Percentiles rank a stretch among this genome's conserved stretches.
Evolutionary conservation across 2,113 vertebrate genomes (phyloP).

Genomic region (Mesoclemmys tuberculata): DNA sequence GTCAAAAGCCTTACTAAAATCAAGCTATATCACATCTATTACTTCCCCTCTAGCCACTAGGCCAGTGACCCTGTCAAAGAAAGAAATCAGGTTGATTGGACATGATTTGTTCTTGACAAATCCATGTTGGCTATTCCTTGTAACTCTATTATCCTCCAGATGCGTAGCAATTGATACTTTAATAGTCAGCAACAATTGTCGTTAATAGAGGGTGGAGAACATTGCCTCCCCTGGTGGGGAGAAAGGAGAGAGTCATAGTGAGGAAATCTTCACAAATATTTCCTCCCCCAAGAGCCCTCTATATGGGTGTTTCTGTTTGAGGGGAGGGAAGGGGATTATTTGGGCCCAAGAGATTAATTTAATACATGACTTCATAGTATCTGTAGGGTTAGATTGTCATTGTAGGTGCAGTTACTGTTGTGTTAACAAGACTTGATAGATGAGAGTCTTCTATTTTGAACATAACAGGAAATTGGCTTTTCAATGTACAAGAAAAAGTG

Average conservation of each 20-base stretch:
- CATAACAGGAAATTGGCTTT: too few relatives aligned
- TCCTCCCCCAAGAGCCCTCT: background rate
- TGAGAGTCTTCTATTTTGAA: background rate
- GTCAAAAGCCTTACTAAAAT: too few relatives aligned
- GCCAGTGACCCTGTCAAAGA: too few relatives aligned
- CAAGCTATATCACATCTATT: too few relatives aligned
- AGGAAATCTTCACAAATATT: background rate
- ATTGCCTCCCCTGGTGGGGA: background rate
- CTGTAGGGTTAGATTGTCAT: background rate
- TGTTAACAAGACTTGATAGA: background rate
- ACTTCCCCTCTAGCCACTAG: too few relatives aligned
- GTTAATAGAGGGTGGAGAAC: background rate
- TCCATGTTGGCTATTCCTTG: too few relatives aligned
- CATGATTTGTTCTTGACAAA: too few relatives aligned
- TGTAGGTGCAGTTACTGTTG: background rate
- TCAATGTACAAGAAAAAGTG: accelerated
- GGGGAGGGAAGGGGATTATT: background rate
- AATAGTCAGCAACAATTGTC: background rate
- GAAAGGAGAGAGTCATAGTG: background rate
- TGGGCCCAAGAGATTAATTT: background rate
- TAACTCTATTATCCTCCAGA: too few relatives aligned
- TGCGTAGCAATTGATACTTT: too few relatives aligned
- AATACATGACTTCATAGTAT: background rate
- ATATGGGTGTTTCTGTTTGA: background rate
- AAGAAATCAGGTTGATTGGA: too few relatives aligned